Percentiles rank a stretch among this genome's conserved stretches.
These are phyloP conservation scores for Xerus rutilus DNA, from an alignment of 2,797 vertebrate species.

Conservation along the genomic window DNA sequence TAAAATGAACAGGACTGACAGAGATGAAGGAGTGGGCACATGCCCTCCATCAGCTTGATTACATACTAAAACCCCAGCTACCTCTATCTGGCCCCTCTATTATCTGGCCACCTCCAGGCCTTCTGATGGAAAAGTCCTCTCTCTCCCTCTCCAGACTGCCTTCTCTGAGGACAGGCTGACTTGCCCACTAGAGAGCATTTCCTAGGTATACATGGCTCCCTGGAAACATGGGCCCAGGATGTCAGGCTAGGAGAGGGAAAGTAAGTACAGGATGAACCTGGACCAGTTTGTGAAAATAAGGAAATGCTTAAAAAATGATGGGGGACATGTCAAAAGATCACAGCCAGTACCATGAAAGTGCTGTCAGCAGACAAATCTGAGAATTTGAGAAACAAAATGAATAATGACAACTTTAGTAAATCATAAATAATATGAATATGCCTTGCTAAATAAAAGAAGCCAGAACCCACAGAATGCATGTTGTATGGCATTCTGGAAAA, in stretches of 20 bases:
- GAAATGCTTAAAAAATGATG: neutral
- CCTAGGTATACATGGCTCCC: neutral
- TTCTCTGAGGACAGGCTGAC: neutral
- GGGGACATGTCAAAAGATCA: neutral
- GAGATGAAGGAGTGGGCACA: neutral
- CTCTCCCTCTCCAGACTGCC: neutral
- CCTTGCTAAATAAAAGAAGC: neutral
- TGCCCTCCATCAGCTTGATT: neutral
- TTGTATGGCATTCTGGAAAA: neutral
- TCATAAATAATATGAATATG: neutral
- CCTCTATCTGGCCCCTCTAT: too few relatives aligned
- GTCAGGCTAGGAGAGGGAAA: neutral
- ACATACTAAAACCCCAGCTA: fast-evolving
- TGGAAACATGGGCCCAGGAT: neutral
- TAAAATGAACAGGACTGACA: neutral
- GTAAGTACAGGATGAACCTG: neutral
- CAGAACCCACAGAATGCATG: neutral
- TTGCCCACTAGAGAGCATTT: neutral
- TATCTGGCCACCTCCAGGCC: too few relatives aligned
- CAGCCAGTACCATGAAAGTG: neutral
- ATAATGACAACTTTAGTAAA: neutral
- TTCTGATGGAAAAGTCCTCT: neutral
- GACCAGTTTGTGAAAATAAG: neutral
- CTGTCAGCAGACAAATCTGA: neutral
- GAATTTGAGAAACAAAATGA: neutral